Percentiles rank a stretch among this genome's conserved stretches.
Conservation (phyloP, 53 echinoderm and acorn worm species). For the Hippasteria phrygiana region DNA sequence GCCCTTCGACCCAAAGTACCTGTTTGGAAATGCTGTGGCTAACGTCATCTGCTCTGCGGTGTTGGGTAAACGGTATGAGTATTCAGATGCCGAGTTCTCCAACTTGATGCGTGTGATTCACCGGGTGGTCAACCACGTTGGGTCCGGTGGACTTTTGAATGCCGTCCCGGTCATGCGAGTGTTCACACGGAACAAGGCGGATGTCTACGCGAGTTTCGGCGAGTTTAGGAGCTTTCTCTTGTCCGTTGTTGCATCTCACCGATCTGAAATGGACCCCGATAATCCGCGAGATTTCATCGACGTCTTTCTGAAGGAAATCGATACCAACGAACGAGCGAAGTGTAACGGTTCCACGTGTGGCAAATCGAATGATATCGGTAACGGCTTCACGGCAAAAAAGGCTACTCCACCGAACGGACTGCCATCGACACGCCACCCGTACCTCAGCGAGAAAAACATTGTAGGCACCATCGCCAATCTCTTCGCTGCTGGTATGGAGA, state of each 20-base stretch:
- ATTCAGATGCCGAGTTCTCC: constrained; percentile 60
- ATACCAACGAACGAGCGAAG: constrained; percentile 19
- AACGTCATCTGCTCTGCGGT: constrained; percentile 72
- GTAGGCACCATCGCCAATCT: constrained; percentile 57
- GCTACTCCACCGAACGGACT: neutral
- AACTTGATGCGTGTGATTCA: constrained; percentile 60
- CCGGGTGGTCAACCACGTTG: constrained; percentile 22
- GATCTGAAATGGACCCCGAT: neutral
- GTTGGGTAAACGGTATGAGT: constrained; percentile 59
- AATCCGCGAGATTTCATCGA: constrained; percentile 60
- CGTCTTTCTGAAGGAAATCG: constrained; percentile 57
- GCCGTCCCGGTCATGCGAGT: constrained; percentile 29
- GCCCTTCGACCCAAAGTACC: constrained; percentile 60
- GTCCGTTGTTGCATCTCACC: constrained; percentile 57
- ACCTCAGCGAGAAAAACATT: constrained; percentile 55
- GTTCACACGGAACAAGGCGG: constrained; percentile 25
- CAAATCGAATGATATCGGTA: neutral
- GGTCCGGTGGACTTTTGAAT: constrained; percentile 29
- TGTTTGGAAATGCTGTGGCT: constrained; percentile 65
- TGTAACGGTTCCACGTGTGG: neutral
- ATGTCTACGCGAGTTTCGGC: constrained; percentile 7
- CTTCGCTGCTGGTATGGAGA: constrained; percentile 73
- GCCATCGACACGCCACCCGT: neutral
- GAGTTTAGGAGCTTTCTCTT: constrained; percentile 38
- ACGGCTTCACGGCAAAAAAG: neutral